Evolutionary conservation across 2,888 invertebrate species (phyloP), one percentile per base, ranked within the genome.

Genomic region (Agrochola circellaris): DNA sequence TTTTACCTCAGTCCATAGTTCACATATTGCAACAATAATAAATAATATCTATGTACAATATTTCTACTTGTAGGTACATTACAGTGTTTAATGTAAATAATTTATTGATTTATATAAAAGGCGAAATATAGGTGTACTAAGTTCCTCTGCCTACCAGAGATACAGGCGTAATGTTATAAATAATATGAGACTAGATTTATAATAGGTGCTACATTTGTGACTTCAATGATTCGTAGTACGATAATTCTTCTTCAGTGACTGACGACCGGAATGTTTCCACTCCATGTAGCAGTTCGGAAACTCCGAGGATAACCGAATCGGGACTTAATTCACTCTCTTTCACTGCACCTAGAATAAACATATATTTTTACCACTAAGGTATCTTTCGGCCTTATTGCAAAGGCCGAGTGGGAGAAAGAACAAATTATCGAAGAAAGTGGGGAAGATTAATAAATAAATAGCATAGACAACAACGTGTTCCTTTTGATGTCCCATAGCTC

Each of bases 241-340:
- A 94, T 89, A 98, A 94, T 93, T 98, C 98, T 75, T 97, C 97
- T 58, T 96, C 95, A 45, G 97, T 98, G 23, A 98, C 97, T 0
- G 98, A 98, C 2, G 98, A 98, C 80, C 97, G 97, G 84, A 98
- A 97, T 71, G 97, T 95, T 75, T 95, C 94, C 30, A 97, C 97
- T 1, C 98, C 98, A 67, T 97, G 93, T 86, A 96, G 93, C 85
- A 98, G 97, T 91, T 98, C 98, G 0, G 97, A 96, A 54, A 97
- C 94, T 48, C 96, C 97, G 0, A 98, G 97, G 17, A 97, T 88
- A 6, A 98, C 97, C 56, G 97, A 97, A 23, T 97, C 96, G 4
- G 96, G 93, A 38, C 93, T 94, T 62, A 97, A 88, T 48, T 97
- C 96, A 51, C 96, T 96, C 79, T 97, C 96, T 73, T 95, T 95